Evolutionary conservation across 2,797 vertebrate genomes (phyloP).

Genomic region (Gobionotothen gibberifrons): DNA sequence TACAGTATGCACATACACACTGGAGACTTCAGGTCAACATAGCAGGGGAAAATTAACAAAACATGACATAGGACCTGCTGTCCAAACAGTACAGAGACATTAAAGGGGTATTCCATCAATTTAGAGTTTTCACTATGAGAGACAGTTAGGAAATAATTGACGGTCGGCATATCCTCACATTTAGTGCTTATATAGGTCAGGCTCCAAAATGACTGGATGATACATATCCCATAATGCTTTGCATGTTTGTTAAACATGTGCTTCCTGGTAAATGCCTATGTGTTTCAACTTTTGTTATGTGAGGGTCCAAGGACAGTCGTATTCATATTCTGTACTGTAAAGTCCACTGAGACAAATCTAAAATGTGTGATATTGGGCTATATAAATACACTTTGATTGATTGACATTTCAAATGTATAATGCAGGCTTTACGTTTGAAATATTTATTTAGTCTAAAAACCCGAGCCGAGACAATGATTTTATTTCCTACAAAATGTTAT

Average conservation of each 20-base stretch:
- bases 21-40: conserved; percentile 7
- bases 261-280: not conserved
- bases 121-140: not conserved
- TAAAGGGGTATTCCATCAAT: conserved; percentile 4
- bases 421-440: not conserved
- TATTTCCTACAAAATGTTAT: not conserved
- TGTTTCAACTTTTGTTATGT: not conserved
- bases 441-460: not conserved
- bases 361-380: too few species aligned
- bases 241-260: not conserved
- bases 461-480: not conserved
- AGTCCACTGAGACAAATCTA: too few species aligned
- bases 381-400: too few species aligned
- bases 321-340: too few species aligned
- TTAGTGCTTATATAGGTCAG: not conserved
- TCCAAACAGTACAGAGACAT: not conserved
- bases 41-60: conserved; percentile 20
- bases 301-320: too few species aligned
- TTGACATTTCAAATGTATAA: not conserved
- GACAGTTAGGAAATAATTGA: not conserved
- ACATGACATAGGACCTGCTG: conserved; percentile 16
- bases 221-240: not conserved
- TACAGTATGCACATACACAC: conserved; percentile 10
- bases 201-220: not conserved
- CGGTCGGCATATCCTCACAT: not conserved